Percentiles rank a stretch among this genome's conserved stretches.
These are phyloP conservation scores for Myopa testacea DNA, from an alignment of 2,888 invertebrate genomes.

Conservation along the genomic window DNA sequence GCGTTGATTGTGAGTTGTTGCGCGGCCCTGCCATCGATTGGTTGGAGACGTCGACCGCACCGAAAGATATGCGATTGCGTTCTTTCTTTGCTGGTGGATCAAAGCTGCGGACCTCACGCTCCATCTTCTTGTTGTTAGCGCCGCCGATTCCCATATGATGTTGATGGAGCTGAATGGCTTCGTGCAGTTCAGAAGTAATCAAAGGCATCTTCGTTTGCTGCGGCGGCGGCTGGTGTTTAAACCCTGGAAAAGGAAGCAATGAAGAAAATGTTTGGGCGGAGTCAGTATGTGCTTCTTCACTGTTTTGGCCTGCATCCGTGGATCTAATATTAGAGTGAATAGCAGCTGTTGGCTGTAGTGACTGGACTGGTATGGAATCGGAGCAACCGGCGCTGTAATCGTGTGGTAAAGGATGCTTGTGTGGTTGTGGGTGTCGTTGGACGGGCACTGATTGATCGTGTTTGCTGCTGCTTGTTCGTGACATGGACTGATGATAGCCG, in stretches of 20 bases:
- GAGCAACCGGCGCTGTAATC: slow-evolving; percentile 40
- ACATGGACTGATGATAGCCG: slow-evolving; percentile 50
- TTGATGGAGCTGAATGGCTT: slow-evolving; percentile 50
- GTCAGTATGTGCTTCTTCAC: slow-evolving; percentile 53
- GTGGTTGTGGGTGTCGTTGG: slow-evolving; percentile 53
- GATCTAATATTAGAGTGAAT: slow-evolving; percentile 7
- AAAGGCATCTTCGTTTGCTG: slow-evolving; percentile 58
- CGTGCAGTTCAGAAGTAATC: slow-evolving; percentile 67
- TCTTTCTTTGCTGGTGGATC: slow-evolving; percentile 65
- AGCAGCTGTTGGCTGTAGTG: slow-evolving; percentile 37
- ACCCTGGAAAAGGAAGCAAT: slow-evolving; percentile 43
- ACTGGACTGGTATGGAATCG: slow-evolving; percentile 39
- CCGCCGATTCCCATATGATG: slow-evolving; percentile 19
- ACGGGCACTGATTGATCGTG: slow-evolving; percentile 56
- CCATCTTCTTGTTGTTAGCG: slow-evolving; percentile 56
- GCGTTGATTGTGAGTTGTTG: slow-evolving; percentile 51
- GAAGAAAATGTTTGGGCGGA: slow-evolving; percentile 53
- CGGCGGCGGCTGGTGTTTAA: slow-evolving; percentile 42
- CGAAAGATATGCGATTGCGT: slow-evolving; percentile 56
- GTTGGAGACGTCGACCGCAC: slow-evolving; percentile 40
- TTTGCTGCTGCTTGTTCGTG: slow-evolving; percentile 55
- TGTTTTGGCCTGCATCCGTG: slow-evolving; percentile 39
- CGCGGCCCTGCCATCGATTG: slow-evolving; percentile 40
- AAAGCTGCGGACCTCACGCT: slow-evolving; percentile 47
- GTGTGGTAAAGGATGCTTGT: slow-evolving; percentile 41